Evolutionary conservation across 2,113 vertebrate genomes (phyloP).

Genomic region (Megaceryle torquata): DNA sequence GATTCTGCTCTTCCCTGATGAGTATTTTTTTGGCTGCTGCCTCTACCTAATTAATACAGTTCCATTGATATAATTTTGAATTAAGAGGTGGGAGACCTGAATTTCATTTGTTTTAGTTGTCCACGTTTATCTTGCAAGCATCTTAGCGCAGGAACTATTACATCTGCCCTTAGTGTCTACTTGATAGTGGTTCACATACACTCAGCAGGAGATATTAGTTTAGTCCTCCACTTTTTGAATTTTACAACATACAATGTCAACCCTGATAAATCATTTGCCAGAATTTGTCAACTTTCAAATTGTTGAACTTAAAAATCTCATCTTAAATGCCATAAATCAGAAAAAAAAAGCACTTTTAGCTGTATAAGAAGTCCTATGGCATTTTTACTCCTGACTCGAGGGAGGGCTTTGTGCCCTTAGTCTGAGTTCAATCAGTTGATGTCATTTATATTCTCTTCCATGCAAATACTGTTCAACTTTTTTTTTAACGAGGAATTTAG

Average conservation of each 20-base stretch:
- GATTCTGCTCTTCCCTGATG: neutral
- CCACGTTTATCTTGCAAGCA: neutral
- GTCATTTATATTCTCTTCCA: neutral
- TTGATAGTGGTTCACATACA: neutral
- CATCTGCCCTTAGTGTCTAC: neutral
- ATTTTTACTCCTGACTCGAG: neutral
- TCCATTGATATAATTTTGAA: neutral
- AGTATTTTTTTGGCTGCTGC: neutral
- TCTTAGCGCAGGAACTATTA: neutral
- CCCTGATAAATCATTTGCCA: neutral
- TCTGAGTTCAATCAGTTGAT: neutral
- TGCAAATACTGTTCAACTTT: slow-evolving; percentile 4
- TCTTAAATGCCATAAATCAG: neutral
- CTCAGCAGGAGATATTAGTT: neutral
- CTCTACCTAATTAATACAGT: neutral
- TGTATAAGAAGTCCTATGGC: neutral
- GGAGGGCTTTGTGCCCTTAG: neutral
- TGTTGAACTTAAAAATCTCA: neutral
- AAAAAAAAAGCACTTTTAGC: neutral
- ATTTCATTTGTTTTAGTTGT: neutral
- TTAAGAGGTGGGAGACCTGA: neutral
- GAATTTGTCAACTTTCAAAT: neutral
- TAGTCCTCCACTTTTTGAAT: neutral
- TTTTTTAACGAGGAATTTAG: slow-evolving; percentile 12
- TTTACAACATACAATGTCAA: neutral